Base-by-base conservation (phyloP, 2,113 vertebrate species). In the Vulpes vulpes region DNA sequence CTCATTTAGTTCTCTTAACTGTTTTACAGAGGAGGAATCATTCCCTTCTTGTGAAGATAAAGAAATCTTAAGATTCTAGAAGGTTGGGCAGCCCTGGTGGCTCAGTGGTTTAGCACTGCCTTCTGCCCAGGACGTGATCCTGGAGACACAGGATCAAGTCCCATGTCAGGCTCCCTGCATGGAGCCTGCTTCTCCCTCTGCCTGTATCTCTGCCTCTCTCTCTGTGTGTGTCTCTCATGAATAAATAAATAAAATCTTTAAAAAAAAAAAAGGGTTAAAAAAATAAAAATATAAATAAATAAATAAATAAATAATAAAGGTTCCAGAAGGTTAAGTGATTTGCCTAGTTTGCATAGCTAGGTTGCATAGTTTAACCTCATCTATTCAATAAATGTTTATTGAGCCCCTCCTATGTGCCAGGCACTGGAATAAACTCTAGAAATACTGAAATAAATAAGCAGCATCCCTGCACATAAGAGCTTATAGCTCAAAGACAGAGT, bases 1-100 rank as follows among this genome's bases (percentile, higher is more conserved):
- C 32, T 94, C 84, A 91, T 71, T 92, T 89, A 51, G n/a, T 65
- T 94, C 49, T 80, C 76, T 23, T n/a, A 59, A 79, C 8, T 59
- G 30, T n/a, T 38, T 74, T 80, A 35, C 4, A 59, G 64, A 74
- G 35, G 82, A 76, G 51, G 19, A 30, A 64, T 9, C 17, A 69
- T 55, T 71, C 32, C n/a, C 3, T 76, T 96, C 55, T n/a, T 30
- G 5, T n/a, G 23, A 7, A 79, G 49, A 69, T 85, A 89, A 94
- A 78, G 89, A 78, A 88, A 86, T 64, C 53, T 78, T 67, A 14
- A 20, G 43, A 84, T 23, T 85, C 51, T 49, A 76, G 65, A 82
- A 93, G 27, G 15, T n/a, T 38, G 43, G 43, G 43, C 43, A 43
- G 43, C 43, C 43, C 43, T 43, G 43, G 43, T 43, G 43, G 43